These are phyloP conservation scores for Felis chaus DNA, from an alignment of 2,113 vertebrate species.

Conservation along the genomic window DNA sequence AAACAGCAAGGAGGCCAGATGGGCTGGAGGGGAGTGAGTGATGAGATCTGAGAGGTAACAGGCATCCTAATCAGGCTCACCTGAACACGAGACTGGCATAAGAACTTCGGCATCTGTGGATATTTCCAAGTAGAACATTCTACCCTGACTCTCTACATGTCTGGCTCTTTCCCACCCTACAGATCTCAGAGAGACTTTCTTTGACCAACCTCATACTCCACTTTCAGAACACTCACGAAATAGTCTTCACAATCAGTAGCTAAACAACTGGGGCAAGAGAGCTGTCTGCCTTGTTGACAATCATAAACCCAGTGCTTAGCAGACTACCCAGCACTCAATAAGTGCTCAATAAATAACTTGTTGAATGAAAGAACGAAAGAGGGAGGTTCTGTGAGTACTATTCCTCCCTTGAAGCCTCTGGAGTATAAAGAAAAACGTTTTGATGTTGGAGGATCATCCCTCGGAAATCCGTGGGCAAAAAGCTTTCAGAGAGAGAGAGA, in stretches of 20 bases:
- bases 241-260: neutral
- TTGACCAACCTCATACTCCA: neutral
- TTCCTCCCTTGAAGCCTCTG: neutral
- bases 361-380: neutral
- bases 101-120: neutral
- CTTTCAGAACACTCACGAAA: neutral
- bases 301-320: neutral
- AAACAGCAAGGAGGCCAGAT: neutral
- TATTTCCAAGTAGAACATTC: neutral
- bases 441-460: neutral
- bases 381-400: neutral
- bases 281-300: neutral
- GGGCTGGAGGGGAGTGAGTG: neutral
- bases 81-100: neutral
- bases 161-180: neutral
- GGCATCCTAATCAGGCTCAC: neutral
- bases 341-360: neutral
- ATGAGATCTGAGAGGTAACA: neutral
- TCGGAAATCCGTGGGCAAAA: neutral
- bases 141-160: neutral
- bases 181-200: neutral
- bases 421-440: neutral
- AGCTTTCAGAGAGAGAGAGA: neutral
- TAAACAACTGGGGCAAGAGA: neutral
- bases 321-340: neutral